Evolutionary conservation across 2,888 invertebrate species (phyloP).

Genomic region (Drosophila austrosaltans): DNA sequence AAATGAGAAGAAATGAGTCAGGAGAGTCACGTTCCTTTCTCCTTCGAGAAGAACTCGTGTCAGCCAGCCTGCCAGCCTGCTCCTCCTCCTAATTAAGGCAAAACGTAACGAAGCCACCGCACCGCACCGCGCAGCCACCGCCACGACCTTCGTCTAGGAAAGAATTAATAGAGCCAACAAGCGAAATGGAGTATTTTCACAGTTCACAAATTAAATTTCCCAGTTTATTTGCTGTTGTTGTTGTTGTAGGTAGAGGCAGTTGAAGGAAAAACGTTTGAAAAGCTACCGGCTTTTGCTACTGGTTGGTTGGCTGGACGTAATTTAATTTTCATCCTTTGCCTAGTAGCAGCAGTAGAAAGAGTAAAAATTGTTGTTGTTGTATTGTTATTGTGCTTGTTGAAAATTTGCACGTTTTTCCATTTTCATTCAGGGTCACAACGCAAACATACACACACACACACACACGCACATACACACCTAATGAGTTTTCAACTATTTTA

Average conservation of each 20-base stretch:
- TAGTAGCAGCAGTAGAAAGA: slow-evolving; percentile 4
- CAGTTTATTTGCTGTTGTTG: slow-evolving; percentile 23
- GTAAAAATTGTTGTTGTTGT: slow-evolving; percentile 15
- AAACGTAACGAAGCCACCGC: neutral
- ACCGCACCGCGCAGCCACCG: neutral
- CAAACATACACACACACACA: neutral
- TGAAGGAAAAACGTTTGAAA: neutral
- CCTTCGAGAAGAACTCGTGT: slow-evolving; percentile 3
- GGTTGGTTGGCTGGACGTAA: neutral
- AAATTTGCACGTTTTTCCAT: slow-evolving; percentile 40
- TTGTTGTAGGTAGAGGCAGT: neutral
- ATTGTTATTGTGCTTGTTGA: slow-evolving; percentile 7
- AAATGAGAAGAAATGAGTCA: slow-evolving; percentile 30
- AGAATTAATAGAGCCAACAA: slow-evolving; percentile 17
- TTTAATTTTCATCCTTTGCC: slow-evolving; percentile 4
- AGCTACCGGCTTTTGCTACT: neutral
- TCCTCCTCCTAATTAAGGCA: slow-evolving; percentile 2
- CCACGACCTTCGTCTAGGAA: slow-evolving; percentile 1
- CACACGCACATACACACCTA: slow-evolving; percentile 11
- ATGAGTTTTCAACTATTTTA: slow-evolving; percentile 4
- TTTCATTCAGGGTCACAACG: slow-evolving; percentile 19
- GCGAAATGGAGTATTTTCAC: slow-evolving; percentile 34
- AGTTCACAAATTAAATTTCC: slow-evolving; percentile 48
- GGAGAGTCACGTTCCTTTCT: slow-evolving; percentile 42
- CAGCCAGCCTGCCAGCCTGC: neutral